phyloP scores from a whole-genome alignment of 2,888 invertebrate species.

The Leptopterna dolabrata region DNA sequence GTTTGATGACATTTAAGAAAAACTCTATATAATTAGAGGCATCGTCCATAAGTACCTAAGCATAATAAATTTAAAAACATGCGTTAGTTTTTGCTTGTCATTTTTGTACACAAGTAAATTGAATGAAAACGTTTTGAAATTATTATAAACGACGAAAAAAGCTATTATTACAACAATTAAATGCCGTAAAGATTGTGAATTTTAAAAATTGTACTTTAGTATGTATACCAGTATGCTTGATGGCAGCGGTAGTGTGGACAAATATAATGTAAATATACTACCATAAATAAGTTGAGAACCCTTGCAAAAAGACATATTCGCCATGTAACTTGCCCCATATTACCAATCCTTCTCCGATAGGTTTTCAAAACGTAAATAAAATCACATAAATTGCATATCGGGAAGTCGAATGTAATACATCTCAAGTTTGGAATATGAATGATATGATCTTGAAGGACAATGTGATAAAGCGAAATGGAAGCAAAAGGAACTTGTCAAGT shows the following conservation, averaged over 20 bases:
- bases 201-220: background rate
- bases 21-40: slow-evolving; percentile 29
- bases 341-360: background rate
- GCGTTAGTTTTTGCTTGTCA: slow-evolving; percentile 47
- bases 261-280: background rate
- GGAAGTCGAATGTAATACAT: background rate
- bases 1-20: slow-evolving; percentile 15
- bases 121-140: slow-evolving; percentile 25
- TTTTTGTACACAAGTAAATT: slow-evolving; percentile 39
- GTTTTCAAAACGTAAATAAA: background rate
- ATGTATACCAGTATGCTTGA: slow-evolving; percentile 36
- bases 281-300: background rate
- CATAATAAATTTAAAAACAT: slow-evolving; percentile 28
- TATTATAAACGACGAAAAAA: background rate
- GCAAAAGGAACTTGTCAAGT: slow-evolving; percentile 2
- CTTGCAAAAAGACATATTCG: background rate
- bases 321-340: background rate
- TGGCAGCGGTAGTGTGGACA: slow-evolving; percentile 16
- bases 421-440: background rate
- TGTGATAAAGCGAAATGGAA: slow-evolving; percentile 18
- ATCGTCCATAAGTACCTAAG: slow-evolving; percentile 48
- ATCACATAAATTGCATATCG: background rate
- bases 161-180: background rate
- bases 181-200: slow-evolving; percentile 9
- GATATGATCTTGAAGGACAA: background rate